Conservation (phyloP, 2,797 vertebrate species). For the Menidia menidia region DNA sequence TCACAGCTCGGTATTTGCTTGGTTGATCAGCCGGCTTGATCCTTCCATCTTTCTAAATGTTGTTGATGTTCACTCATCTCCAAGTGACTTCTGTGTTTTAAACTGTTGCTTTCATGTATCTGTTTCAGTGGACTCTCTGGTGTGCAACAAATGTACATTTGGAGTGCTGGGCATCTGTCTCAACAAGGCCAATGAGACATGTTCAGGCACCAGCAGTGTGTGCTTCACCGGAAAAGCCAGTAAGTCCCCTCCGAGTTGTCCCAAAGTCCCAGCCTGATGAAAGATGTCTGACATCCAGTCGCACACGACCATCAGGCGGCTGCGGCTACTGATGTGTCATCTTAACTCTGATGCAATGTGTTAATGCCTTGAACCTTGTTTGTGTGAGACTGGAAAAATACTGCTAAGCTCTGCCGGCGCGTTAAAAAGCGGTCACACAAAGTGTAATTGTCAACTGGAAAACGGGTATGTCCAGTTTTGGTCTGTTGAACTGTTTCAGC, state of each 20-base stretch:
- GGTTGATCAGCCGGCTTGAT: neutral
- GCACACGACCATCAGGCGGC: neutral
- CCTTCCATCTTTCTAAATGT: neutral
- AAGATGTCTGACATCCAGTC: neutral
- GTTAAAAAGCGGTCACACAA: no score
- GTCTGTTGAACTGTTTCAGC: neutral
- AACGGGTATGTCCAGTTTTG: neutral
- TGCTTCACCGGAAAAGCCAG: conserved; percentile 59
- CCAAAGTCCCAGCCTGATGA: neutral
- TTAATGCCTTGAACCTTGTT: neutral
- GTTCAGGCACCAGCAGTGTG: conserved; percentile 3
- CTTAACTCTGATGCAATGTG: neutral
- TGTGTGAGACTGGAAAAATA: neutral
- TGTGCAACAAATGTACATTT: conserved; percentile 66
- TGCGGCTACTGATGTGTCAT: neutral
- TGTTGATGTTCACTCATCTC: neutral
- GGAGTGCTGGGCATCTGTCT: conserved; percentile 23
- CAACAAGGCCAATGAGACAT: rapidly evolving
- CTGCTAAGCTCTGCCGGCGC: neutral
- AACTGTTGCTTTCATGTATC: conserved; percentile 14
- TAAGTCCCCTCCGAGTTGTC: conserved; percentile 32
- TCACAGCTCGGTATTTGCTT: neutral
- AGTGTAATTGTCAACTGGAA: neutral
- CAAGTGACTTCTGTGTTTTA: neutral
- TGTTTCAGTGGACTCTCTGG: conserved; percentile 74